Base-by-base conservation (phyloP, 2,113 vertebrate genomes). In the Aramus guarauna region DNA sequence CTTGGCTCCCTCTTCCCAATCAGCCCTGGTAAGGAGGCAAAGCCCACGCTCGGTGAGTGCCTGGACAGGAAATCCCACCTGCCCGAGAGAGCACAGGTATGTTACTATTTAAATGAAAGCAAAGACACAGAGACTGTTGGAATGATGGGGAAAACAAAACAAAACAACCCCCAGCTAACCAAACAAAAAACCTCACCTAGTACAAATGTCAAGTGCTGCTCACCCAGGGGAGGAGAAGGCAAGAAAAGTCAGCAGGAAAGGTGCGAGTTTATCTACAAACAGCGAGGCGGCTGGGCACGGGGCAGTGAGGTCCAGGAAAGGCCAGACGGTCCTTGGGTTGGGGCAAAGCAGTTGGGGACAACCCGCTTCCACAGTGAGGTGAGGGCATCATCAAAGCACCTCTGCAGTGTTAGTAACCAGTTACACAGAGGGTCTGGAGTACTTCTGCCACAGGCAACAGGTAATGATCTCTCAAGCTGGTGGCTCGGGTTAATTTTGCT, bases 291-390 rank as follows among this genome's bases (percentile, higher is more conserved):
- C 6, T 0, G 3, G 36, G 29, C 5, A 26, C 1, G 2, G 68
- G 23, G 26, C 41, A 19, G 34, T 1, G 11, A 39, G 16, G 43
- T 4, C 8, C 5, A 13, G 32, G 36, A 2, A 15, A 41, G 34
- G 24, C 30, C 29, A 19, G 41, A 9, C 4, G 8, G 13, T 14
- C 45, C 17, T 11, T 21, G 32, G 2, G 1, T 7, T 29, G 24
- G 6, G 8, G 41, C 29, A 53, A 79, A 72, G 50, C 36, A 27
- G 9, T 0, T 71, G 37, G 20, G 26, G 10, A 48, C 85, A 55
- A 0, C 11, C 18, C 5, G 37, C 62, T n/a, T 3, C 1, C 0
- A 8, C 0, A 4, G 17, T 6, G 21, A 53, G 36, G 1, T 9
- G 5, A 64, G 4, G 19, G 24, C 22, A 6, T 13, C 1, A 1